Evolutionary conservation across 1,140 invertebrate species (phyloP).

Genomic region (Zaprionus taronus): DNA sequence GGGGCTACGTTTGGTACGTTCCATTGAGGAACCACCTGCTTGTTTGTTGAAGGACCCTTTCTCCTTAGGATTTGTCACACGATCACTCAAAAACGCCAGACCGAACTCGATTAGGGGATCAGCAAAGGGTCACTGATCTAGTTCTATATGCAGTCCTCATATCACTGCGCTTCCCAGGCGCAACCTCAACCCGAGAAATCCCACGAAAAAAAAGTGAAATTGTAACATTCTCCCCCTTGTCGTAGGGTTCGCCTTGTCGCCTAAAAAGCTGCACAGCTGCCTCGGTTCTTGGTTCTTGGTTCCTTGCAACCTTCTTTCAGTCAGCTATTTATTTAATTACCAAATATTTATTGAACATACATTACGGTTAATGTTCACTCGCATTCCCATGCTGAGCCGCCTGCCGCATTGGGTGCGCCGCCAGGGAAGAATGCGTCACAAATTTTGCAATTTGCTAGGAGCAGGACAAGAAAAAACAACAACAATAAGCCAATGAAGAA

Average conservation of each 20-base stretch:
- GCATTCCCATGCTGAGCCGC: constrained; percentile 36
- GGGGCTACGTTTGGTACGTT: background rate
- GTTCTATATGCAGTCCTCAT: constrained; percentile 7
- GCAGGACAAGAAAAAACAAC: constrained; percentile 6
- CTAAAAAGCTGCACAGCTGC: constrained; percentile 73
- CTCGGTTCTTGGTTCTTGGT: constrained; percentile 8
- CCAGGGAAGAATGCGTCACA: constrained; percentile 60
- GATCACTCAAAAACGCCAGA: constrained; percentile 25
- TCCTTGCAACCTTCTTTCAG: constrained; percentile 13
- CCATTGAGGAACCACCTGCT: background rate
- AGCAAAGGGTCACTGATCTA: constrained; percentile 23
- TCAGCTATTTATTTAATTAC: constrained; percentile 77
- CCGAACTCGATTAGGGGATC: constrained; percentile 1
- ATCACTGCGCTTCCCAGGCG: constrained; percentile 53
- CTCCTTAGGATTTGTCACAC: constrained; percentile 32
- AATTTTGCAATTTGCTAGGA: constrained; percentile 77
- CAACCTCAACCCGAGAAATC: constrained; percentile 46
- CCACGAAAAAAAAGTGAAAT: constrained; percentile 71
- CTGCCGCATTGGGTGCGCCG: constrained; percentile 4
- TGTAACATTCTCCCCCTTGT: constrained; percentile 59
- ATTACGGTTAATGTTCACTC: constrained; percentile 74
- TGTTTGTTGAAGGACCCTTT: background rate
- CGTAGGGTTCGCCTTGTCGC: constrained; percentile 30
- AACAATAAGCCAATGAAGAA: constrained; percentile 13
- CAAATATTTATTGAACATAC: constrained; percentile 83